phyloP scores from a whole-genome alignment of 2,888 invertebrate genomes.

The Oxyscelio sp. region DNA sequence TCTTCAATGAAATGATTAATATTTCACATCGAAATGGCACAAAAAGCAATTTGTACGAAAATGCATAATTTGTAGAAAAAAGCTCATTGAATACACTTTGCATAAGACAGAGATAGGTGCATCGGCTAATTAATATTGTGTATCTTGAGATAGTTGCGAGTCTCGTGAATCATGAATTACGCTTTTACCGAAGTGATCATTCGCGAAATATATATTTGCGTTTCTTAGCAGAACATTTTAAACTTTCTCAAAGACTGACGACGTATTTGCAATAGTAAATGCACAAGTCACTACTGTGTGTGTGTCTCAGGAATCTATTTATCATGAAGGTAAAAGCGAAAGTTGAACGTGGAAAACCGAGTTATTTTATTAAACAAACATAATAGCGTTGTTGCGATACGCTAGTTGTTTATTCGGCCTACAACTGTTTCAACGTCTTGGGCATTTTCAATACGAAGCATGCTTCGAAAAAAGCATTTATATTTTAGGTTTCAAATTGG shows the following conservation, averaged over 20 bases:
- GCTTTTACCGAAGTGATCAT: slow-evolving; percentile 22
- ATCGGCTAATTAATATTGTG: slow-evolving; percentile 47
- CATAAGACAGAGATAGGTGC: slow-evolving; percentile 13
- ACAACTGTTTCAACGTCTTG: too few relatives aligned
- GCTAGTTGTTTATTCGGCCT: too few relatives aligned
- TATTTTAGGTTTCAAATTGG: too few relatives aligned
- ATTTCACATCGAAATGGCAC: neutral
- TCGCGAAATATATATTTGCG: slow-evolving; percentile 31
- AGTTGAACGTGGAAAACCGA: slow-evolving; percentile 48
- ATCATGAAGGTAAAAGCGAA: slow-evolving; percentile 58
- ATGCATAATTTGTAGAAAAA: slow-evolving; percentile 12
- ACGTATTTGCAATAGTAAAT: slow-evolving; percentile 32
- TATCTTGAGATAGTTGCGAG: slow-evolving; percentile 39
- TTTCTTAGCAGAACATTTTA: slow-evolving; percentile 38
- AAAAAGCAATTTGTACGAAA: slow-evolving; percentile 12
- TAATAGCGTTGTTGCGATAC: too few relatives aligned
- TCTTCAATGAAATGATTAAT: too few relatives aligned
- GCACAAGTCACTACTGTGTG: slow-evolving; percentile 39
- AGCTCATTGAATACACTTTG: slow-evolving; percentile 20
- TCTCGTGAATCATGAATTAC: slow-evolving; percentile 53
- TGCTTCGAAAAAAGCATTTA: too few relatives aligned
- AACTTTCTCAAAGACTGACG: slow-evolving; percentile 14
- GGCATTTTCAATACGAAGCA: too few relatives aligned
- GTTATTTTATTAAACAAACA: neutral
- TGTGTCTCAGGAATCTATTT: slow-evolving; percentile 65